phyloP scores from a whole-genome alignment of 2,888 invertebrate species.

The Allolobophora icterica region DNA sequence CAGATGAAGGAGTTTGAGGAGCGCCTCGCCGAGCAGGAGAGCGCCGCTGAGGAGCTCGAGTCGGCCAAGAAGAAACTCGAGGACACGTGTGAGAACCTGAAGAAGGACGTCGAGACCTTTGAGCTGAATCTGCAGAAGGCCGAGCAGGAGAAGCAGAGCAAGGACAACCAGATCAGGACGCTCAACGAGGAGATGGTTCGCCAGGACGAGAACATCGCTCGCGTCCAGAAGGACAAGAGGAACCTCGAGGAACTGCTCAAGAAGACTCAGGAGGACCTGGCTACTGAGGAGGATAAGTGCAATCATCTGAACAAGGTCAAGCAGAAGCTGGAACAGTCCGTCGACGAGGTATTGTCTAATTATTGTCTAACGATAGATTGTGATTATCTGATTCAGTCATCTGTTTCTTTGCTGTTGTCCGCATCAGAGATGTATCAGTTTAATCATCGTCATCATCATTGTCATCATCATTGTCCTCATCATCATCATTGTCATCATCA shows the following conservation, averaged over 20 bases:
- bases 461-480: too few relatives aligned
- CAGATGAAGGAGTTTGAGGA: conserved; percentile 96
- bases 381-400: background rate
- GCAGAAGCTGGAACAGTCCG: conserved; percentile 95
- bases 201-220: conserved; percentile 98
- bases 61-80: conserved; percentile 96
- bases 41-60: conserved; percentile 91
- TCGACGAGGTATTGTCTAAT: conserved; percentile 76
- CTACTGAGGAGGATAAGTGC: conserved; percentile 96
- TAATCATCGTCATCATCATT: background rate
- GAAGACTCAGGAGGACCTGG: conserved; percentile 66
- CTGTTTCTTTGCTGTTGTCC: background rate
- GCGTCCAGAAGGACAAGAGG: conserved; percentile 99
- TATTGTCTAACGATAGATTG: background rate
- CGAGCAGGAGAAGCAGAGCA: conserved; percentile 96
- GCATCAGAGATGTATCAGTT: background rate
- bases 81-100: conserved; percentile 88
- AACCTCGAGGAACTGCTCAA: conserved; percentile 80
- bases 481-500: too few relatives aligned
- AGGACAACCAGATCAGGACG: conserved; percentile 89
- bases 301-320: conserved; percentile 99
- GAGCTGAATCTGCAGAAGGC: conserved; percentile 89
- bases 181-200: conserved; percentile 93
- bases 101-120: conserved; percentile 96
- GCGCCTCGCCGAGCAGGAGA: conserved; percentile 94